Percentiles rank a stretch among this genome's conserved stretches.
These are phyloP conservation scores for Lithophane leautieri DNA, from an alignment of 2,888 invertebrate genomes.

Conservation along the genomic window DNA sequence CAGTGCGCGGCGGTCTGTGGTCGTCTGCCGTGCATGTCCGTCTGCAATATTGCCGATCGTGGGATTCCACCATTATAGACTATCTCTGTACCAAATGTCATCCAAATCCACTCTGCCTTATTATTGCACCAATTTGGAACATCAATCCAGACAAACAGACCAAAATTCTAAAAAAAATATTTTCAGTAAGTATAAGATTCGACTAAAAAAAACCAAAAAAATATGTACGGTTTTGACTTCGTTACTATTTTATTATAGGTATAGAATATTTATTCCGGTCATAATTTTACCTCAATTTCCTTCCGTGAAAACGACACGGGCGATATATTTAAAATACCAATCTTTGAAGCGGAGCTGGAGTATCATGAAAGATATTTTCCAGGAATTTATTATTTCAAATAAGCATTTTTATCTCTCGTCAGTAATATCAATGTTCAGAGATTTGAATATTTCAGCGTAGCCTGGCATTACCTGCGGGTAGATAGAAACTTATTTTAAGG, in stretches of 20 bases:
- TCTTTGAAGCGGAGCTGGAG: neutral
- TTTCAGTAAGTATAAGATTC: too few species aligned
- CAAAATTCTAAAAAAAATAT: too few species aligned
- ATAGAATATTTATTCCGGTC: constrained; percentile 21
- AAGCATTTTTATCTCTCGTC: constrained; percentile 12
- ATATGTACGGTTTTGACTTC: too few species aligned
- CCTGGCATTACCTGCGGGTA: neutral
- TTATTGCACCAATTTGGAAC: neutral
- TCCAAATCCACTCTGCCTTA: neutral
- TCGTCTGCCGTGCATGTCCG: too few species aligned
- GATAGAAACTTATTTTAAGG: neutral
- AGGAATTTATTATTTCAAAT: constrained; percentile 40
- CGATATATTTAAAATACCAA: neutral
- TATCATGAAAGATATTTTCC: neutral
- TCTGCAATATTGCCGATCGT: too few species aligned
- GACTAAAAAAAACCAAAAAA: too few species aligned
- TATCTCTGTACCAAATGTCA: neutral
- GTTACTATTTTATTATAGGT: too few species aligned
- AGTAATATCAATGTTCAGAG: constrained; percentile 22
- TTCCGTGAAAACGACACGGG: neutral
- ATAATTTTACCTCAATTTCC: constrained; percentile 40
- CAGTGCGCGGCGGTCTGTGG: too few species aligned
- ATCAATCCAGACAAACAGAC: too few species aligned
- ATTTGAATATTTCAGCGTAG: constrained; percentile 22
- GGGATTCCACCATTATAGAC: too few species aligned